A percentile compares a stretch with the other conserved stretches of the same genome.
phyloP scores from a whole-genome alignment of 2,888 invertebrate species.

The Trypoxylon attenuatum region DNA sequence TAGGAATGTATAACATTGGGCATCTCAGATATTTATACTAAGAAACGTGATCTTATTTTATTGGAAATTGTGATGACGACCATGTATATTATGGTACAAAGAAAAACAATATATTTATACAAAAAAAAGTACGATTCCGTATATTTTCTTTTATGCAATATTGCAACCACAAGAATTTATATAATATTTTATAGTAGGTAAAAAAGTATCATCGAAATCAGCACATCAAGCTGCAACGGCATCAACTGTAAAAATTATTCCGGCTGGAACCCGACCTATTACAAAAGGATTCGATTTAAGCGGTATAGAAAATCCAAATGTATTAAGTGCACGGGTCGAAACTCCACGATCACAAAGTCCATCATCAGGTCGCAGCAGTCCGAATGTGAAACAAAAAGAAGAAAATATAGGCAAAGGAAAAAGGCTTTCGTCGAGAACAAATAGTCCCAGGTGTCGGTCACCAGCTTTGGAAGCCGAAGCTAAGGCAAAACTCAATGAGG shows the following conservation, averaged over 20 bases:
- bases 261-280: conserved; percentile 59
- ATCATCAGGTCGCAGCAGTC: conserved; percentile 61
- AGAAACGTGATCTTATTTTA: too few relatives aligned
- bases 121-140: background rate
- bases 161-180: conserved; percentile 16
- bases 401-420: conserved; percentile 71
- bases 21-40: too few relatives aligned
- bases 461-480: conserved; percentile 78
- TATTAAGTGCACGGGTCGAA: conserved; percentile 53
- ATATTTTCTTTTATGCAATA: background rate
- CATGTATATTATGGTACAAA: background rate
- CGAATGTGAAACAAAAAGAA: conserved; percentile 61
- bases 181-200: conserved; percentile 78
- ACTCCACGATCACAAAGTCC: conserved; percentile 68
- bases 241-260: conserved; percentile 65
- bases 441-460: conserved; percentile 82
- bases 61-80: too few relatives aligned
- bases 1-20: too few relatives aligned
- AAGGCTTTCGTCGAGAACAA: conserved; percentile 61
- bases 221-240: conserved; percentile 55
- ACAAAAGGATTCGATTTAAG: conserved; percentile 68
- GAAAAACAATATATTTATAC: background rate
- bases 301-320: conserved; percentile 56
- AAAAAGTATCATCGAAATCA: conserved; percentile 64
- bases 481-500: conserved; percentile 76